phyloP scores from a whole-genome alignment of 2,888 invertebrate genomes.

The Acanthacorydalis orientalis region DNA sequence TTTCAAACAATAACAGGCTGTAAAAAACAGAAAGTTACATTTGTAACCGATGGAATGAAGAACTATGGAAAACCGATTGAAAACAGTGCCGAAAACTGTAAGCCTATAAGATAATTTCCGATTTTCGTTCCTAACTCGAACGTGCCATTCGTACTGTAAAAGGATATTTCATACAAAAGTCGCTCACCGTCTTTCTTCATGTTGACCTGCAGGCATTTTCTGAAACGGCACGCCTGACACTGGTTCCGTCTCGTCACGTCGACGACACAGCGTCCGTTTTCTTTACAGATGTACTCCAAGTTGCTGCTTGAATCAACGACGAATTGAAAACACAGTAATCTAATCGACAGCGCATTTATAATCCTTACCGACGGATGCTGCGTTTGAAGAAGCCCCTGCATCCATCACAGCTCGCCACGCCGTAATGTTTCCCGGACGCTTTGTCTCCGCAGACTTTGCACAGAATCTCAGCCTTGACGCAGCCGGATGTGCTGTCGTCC shows the following conservation, averaged over 20 bases:
- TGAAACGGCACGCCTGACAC: slow-evolving; percentile 86
- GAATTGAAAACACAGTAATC: not conserved
- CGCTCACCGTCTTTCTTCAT: slow-evolving; percentile 85
- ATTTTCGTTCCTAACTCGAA: no score
- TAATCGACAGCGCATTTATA: not conserved
- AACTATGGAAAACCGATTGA: no score
- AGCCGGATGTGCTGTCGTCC: slow-evolving; percentile 24
- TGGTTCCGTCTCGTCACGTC: slow-evolving; percentile 86
- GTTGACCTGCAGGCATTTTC: slow-evolving; percentile 77
- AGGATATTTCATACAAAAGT: no score
- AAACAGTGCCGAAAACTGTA: not conserved
- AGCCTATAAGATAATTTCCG: no score
- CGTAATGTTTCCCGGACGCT: slow-evolving; percentile 76
- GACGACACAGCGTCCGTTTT: slow-evolving; percentile 70
- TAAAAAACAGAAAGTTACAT: no score
- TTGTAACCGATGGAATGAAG: no score
- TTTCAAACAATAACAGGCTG: no score
- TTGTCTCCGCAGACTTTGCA: slow-evolving; percentile 84
- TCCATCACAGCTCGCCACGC: slow-evolving; percentile 75
- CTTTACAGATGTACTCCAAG: slow-evolving; percentile 83
- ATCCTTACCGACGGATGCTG: slow-evolving; percentile 62
- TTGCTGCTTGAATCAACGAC: slow-evolving; percentile 36
- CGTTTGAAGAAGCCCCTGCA: slow-evolving; percentile 91
- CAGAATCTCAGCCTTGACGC: slow-evolving; percentile 38
- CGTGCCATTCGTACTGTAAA: no score